These are phyloP conservation scores for Heliocidaris tuberculata DNA, from an alignment of 35 echinoderm and acorn worm species.

Conservation along the genomic window DNA sequence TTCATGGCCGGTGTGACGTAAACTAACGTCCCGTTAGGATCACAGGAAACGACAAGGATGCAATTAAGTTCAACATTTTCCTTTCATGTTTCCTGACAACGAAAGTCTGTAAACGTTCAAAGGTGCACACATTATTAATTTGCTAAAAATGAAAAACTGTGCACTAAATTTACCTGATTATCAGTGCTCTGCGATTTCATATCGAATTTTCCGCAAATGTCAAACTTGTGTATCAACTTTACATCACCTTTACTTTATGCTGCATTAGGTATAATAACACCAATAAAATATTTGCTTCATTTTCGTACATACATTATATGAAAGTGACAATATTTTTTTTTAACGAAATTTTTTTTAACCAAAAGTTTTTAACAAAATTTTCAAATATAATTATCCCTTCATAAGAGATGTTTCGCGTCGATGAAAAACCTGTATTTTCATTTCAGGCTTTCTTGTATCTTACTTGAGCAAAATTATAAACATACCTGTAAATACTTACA, in stretches of 20 bases:
- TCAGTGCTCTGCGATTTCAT: too few species aligned
- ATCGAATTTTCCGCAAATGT: neutral
- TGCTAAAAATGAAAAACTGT: neutral
- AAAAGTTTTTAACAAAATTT: too few species aligned
- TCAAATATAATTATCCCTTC: too few species aligned
- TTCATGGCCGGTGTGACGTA: neutral
- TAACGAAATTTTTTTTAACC: too few species aligned
- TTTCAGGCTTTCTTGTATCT: neutral
- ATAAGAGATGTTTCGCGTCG: too few species aligned
- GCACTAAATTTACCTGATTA: too few species aligned
- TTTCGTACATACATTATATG: too few species aligned
- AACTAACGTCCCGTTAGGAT: neutral
- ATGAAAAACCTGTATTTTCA: too few species aligned
- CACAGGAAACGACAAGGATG: neutral
- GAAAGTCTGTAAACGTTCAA: neutral
- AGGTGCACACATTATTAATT: neutral
- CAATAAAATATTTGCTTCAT: too few species aligned
- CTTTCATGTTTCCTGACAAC: neutral
- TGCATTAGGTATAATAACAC: too few species aligned
- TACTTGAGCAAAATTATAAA: neutral
- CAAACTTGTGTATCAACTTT: neutral
- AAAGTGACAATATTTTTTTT: too few species aligned
- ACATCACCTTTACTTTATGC: neutral
- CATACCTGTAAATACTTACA: too few species aligned
- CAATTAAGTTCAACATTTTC: constrained; percentile 12